phyloP scores from a whole-genome alignment of 2,113 vertebrate genomes.

The Myrmophylax atrothorax region DNA sequence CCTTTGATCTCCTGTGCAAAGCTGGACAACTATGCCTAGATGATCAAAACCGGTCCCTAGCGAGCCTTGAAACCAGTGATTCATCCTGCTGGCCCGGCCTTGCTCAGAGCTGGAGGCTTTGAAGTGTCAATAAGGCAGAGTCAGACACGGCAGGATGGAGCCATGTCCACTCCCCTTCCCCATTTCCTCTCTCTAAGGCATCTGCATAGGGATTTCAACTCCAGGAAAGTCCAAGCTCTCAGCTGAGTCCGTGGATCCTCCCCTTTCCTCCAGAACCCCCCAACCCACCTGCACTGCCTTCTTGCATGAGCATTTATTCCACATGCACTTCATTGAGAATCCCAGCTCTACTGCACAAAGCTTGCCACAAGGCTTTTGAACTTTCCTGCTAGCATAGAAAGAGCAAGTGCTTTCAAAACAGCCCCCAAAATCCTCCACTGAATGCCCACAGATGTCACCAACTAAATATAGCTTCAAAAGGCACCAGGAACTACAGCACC shows the following conservation, averaged over 20 bases:
- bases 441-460: not conserved
- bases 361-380: constrained; percentile 11
- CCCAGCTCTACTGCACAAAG: not conserved
- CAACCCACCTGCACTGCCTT: not conserved
- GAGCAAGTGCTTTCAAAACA: not conserved
- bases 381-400: not conserved
- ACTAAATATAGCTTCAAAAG: constrained; percentile 44
- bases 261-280: not conserved
- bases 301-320: not conserved
- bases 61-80: not conserved
- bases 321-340: not conserved
- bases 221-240: not conserved
- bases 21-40: constrained; percentile 1
- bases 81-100: not conserved
- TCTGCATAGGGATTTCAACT: not conserved
- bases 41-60: constrained; percentile 24
- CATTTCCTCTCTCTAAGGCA: not conserved
- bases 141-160: not conserved
- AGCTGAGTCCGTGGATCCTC: not conserved
- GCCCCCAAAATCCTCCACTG: constrained; percentile 15
- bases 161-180: not conserved
- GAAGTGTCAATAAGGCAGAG: constrained; percentile 15
- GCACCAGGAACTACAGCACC: not conserved
- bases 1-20: constrained; percentile 2
- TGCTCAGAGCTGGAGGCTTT: constrained; percentile 18